Base-by-base conservation (phyloP, 92 coral and sea anemone genomes). In the Umimayanthus chanpuru region DNA sequence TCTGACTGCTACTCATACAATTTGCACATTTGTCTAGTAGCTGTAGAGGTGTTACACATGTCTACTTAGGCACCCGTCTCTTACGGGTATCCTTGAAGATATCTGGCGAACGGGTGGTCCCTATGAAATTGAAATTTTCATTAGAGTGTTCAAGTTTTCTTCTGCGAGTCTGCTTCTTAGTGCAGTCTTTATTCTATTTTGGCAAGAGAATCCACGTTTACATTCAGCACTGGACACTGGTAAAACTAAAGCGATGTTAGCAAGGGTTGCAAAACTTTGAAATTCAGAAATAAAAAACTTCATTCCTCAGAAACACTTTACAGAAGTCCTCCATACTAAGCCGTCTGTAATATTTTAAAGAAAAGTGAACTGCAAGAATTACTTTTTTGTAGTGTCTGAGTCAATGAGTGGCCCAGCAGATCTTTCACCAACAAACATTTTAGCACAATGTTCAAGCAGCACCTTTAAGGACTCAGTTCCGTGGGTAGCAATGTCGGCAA, bases 401-500 rank as follows among this genome's bases (percentile, higher is more conserved):
- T 74, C 79, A 74, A 74, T 74, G 41, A 74, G 79, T 74, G 79
- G 79, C 47, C 50, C 53, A 39, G 36, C 47, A 74, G 79, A 74
- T 74, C 79, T 74, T 47, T 47, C 79, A 74, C 41, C 53, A 74
- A 39, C 79, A 74, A 74, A 47, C 41, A 25, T 74, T 74, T 74
- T 25, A 39, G 79, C 49, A 75, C 89, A 85, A 68, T 85, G 79
- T 21, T 85, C 81, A 85, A 85, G 40, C 77, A 85, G 82, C 61
- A 49, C 79, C 81, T 85, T 85, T 79, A 85, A 43, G 79, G 82
- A 66, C 77, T 74, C 82, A 9, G 78, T 38, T 85, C 89, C 81
- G 72, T 85, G 89, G 58, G 81, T 67, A 47, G 89, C 89, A 47
- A 85, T 85, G 72, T 73, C 81, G 55, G 73, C 89, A 85, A 74